phyloP scores from a whole-genome alignment of 1,140 invertebrate species.

The Sipha flava region DNA sequence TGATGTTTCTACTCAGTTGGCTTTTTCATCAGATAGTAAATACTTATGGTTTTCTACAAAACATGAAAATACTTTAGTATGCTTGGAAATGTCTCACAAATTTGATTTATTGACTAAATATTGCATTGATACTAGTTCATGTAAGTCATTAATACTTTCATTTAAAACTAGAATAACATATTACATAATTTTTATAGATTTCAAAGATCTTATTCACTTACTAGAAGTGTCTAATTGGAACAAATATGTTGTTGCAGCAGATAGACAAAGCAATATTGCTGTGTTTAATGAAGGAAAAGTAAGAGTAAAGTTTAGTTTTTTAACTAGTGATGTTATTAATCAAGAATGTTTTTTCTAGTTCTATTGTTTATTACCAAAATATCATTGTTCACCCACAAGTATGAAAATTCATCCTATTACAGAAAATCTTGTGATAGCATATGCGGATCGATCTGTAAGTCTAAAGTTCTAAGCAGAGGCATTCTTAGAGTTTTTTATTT shows the following conservation, averaged over 20 bases:
- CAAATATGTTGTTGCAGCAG: conserved; percentile 55
- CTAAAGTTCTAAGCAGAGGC: too few species aligned
- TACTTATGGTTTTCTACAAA: conserved; percentile 43
- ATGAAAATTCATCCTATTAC: conserved; percentile 52
- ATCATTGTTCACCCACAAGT: conserved; percentile 55
- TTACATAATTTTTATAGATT: conserved; percentile 41
- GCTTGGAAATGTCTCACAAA: conserved; percentile 24
- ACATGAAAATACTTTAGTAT: conserved; percentile 34
- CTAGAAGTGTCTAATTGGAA: conserved; percentile 50
- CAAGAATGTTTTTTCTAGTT: conserved; percentile 38
- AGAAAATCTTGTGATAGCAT: conserved; percentile 54
- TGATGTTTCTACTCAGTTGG: conserved; percentile 24
- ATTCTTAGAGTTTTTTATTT: too few species aligned
- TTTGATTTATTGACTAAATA: conserved; percentile 20
- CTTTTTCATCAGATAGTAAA: conserved; percentile 41
- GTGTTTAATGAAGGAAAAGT: conserved; percentile 49
- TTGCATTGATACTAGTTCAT: not conserved
- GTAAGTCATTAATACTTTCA: not conserved
- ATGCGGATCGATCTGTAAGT: conserved; percentile 62
- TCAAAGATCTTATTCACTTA: conserved; percentile 48
- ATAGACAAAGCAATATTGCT: conserved; percentile 51
- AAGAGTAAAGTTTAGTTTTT: conserved; percentile 41
- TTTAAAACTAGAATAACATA: not conserved
- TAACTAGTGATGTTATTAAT: not conserved
- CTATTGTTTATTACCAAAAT: conserved; percentile 54